Base-by-base conservation (phyloP, 2,113 vertebrate species). In the Okapia johnstoni region DNA sequence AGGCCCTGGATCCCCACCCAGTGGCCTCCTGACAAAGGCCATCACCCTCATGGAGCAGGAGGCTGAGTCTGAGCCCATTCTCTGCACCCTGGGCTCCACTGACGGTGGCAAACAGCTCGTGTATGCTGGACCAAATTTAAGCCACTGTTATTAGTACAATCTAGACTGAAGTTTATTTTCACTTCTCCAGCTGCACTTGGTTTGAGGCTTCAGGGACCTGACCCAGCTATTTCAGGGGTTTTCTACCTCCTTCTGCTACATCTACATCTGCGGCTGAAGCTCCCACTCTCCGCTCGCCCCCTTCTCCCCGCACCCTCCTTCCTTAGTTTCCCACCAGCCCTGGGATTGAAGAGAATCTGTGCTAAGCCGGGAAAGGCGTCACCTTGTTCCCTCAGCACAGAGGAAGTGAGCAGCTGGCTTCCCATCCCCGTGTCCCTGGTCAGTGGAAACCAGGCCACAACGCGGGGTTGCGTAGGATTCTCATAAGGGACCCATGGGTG, bases 31-130 rank as follows among this genome's bases (percentile, higher is more conserved):
- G 1, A 2, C 17, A 30, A 83, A 16, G 77, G 63, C 61, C 0
- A 0, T 48, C 55, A 55, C 55, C 5, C 12, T n/a, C 48, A 55
- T 3, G 21, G 8, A 25, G 1, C 10, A 3, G 36, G 3, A 9
- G 58, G 43, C n/a, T 70, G 40, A 23, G 33, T n/a, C 23, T 26
- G 12, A 85, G 66, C 28, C 28, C n/a, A 13, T 26, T 21, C 7
- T 33, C 12, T 8, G 4, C 43, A 36, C 70, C 10, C 4, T 7
- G 43, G 50, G 40, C 52, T 73, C 21, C 50, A n/a, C 9, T 6
- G 58, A 61, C n/a, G 25, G 46, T 2, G 5, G 15, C 36, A 33
- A 17, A 60, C 7, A 36, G 14, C 19, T 52, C 19, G 36, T 30
- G 30, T 54, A 13, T 48, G 8, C 50, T 54, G 63, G 76, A 66